Evolutionary conservation across 2,797 vertebrate species (phyloP), one percentile per base, ranked within the genome.

Genomic region (Chaetophractus vellerosus): DNA sequence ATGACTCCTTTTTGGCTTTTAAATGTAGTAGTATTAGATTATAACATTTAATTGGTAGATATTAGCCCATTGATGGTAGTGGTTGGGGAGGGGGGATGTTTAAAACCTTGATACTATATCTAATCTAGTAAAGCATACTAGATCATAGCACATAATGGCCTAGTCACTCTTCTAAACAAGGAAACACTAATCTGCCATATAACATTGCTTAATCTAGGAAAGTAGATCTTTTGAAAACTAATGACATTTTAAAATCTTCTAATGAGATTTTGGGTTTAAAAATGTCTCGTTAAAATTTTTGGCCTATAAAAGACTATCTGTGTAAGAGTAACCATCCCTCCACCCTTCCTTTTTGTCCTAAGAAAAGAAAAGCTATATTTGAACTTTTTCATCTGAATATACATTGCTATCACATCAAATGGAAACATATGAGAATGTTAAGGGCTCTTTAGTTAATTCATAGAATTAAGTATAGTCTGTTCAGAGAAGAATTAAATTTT

Each of bases 241-340:
- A 50, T 94, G 86, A 78, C 57, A 2, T 69, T 86, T 81, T 26
- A 38, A 79, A 88, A 50, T 85, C 41, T 59, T 92, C 89, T 93
- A 57, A 68, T 74, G 78, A 94, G 57, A 71, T 82, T 68, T 91
- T 48, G 12, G 18, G 21, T 90, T 96, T 91, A 15, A 69, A 38
- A 91, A 85, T 90, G 55, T 95, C 83, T 86, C 79, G 87, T 92
- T 68, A 90, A 89, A 96, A 86, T 75, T 57, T 8, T 91, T 88
- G 50, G 33, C 36, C 80, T 78, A 19, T 79, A 72, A 91, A 94
- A 88, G 12, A 66, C 26, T 38, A 82, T 52, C 41, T 41, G 2
- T 76, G 1, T 74, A 36, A 92, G 48, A 90, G 33, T 66, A 52
- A 38, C 45, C 24, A 21, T 93, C 38, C 15, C 10, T 69, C 50